Evolutionary conservation across 2,888 invertebrate species (phyloP), one percentile per base, ranked within the genome.

Genomic region (Scelioninae gen. 1): DNA sequence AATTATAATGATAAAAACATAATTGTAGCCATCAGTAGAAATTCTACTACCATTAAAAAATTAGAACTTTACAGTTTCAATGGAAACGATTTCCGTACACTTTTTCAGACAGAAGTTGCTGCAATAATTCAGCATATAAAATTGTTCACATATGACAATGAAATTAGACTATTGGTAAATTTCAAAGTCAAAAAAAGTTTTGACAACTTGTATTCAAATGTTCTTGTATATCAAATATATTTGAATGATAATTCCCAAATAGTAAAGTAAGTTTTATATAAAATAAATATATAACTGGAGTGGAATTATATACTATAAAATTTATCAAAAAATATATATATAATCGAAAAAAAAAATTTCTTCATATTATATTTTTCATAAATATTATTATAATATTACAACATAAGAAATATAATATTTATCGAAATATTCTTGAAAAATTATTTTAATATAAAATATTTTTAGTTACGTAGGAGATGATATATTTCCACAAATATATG

Each of bases 401-500:
- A n/a, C n/a, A n/a, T n/a, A n/a, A n/a, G n/a, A n/a, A n/a, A n/a
- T n/a, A n/a, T n/a, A n/a, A n/a, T n/a, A n/a, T n/a, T n/a, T n/a
- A n/a, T n/a, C n/a, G n/a, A n/a, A n/a, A n/a, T n/a, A n/a, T n/a
- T n/a, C n/a, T 38, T 38, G 5, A 9, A 38, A 38, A 8, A 9
- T 4, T 38, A 32, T 31, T 31, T 53, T 11, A 53, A 53, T 55
- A 55, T 34, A 15, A 15, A 15, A 13, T 11, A 10, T 71, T 47
- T 34, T n/a, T 89, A 90, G 89, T 34, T 87, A 9, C 74, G 69
- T n/a, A 78, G 85, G 29, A 74, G 84, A 34, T 66, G 71, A 8
- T 66, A 65, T 9, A 58, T 85, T 13, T 23, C 79, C 87, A 5
- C 85, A 81, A 74, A 60, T 78, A 5, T 68, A 80, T 1, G 77